Conservation (phyloP, 1,140 invertebrate genomes). For the Zaprionus gabonicus region DNA sequence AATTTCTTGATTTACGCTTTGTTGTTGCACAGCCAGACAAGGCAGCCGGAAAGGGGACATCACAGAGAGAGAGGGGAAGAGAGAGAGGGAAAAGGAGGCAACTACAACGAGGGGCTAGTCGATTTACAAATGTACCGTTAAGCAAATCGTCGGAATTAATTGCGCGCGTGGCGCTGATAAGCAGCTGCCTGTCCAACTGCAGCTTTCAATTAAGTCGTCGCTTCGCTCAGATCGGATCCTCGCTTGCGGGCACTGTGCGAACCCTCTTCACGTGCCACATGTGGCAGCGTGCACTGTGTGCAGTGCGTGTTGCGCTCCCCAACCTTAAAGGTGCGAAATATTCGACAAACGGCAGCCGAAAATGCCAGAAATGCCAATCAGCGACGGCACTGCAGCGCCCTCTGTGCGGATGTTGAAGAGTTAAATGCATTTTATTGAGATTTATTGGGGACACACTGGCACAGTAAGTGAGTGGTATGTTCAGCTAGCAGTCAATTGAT, state of each 20-base stretch:
- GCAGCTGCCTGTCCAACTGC: conserved; percentile 47
- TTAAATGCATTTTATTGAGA: background rate
- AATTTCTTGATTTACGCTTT: conserved; percentile 78
- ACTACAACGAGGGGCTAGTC: conserved; percentile 7
- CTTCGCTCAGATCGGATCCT: background rate
- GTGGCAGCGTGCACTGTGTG: background rate
- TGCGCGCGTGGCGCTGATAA: conserved; percentile 57
- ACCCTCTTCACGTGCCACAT: background rate
- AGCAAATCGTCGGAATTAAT: conserved; percentile 70
- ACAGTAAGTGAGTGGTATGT: too few relatives aligned
- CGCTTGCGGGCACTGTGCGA: background rate
- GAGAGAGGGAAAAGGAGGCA: background rate
- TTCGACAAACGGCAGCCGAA: conserved; percentile 60
- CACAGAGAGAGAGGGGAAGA: background rate
- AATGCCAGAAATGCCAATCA: conserved; percentile 58
- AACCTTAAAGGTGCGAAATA: conserved; percentile 57
- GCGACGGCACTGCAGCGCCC: conserved; percentile 1
- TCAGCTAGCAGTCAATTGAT: background rate
- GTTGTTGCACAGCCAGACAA: conserved; percentile 50
- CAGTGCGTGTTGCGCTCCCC: conserved; percentile 27
- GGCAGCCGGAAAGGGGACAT: conserved; percentile 14
- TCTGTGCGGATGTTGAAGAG: background rate
- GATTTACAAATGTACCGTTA: conserved; percentile 66
- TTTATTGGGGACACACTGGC: background rate
- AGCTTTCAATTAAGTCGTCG: conserved; percentile 51